phyloP scores from a whole-genome alignment of 2,113 vertebrate genomes.

The Passer domesticus region DNA sequence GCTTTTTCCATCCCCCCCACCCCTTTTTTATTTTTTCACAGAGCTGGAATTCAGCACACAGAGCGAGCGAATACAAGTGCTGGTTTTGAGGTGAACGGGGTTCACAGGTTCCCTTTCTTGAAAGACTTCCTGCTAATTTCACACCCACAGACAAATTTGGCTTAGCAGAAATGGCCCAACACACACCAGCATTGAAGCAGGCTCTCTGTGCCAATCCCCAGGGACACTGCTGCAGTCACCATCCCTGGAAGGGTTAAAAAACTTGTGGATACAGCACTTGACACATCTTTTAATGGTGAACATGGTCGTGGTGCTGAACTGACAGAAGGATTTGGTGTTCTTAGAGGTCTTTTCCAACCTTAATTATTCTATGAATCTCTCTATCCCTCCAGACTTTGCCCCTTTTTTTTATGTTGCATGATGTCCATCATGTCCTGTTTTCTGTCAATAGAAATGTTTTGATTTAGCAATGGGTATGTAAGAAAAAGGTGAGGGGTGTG shows the following conservation, averaged over 20 bases:
- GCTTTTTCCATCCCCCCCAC: too few relatives aligned
- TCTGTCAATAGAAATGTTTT: neutral
- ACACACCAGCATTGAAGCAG: accelerated
- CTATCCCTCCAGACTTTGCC: neutral
- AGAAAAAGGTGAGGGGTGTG: neutral
- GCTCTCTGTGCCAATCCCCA: neutral
- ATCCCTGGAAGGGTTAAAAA: neutral
- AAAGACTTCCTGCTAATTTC: neutral
- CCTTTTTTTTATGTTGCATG: neutral
- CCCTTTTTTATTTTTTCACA: too few relatives aligned
- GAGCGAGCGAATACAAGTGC: neutral
- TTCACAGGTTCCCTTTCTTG: neutral
- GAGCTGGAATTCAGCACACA: neutral
- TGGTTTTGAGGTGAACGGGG: neutral
- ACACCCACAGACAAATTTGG: neutral
- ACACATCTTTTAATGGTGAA: neutral
- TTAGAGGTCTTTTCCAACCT: neutral
- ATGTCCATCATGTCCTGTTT: neutral
- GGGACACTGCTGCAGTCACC: neutral
- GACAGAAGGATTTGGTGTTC: neutral
- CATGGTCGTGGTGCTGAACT: neutral
- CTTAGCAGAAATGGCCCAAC: neutral
- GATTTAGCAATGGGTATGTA: neutral
- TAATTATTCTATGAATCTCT: neutral
- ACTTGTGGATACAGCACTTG: neutral